Evolutionary conservation across 2,797 vertebrate genomes (phyloP).

Genomic region (Gobio occitaniae): DNA sequence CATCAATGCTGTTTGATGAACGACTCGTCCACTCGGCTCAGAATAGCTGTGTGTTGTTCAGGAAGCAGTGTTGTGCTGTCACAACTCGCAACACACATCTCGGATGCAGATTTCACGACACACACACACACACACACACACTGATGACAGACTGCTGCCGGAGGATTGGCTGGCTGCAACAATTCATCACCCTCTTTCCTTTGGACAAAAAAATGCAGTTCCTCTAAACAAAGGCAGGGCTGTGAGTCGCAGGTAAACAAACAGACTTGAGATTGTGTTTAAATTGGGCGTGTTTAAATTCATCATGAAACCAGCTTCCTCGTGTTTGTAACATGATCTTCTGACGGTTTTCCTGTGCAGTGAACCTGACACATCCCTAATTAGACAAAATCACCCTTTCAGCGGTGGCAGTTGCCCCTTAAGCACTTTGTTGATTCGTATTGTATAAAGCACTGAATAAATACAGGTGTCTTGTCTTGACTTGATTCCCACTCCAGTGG

Average conservation of each 20-base stretch:
- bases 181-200: conserved; percentile 43
- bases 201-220: conserved; percentile 33
- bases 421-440: not conserved
- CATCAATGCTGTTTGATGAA: conserved; percentile 51
- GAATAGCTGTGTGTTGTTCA: conserved; percentile 45
- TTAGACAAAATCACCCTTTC: conserved; percentile 34
- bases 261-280: conserved; percentile 10
- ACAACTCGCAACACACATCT: conserved; percentile 47
- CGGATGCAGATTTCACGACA: conserved; percentile 26
- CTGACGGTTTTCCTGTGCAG: conserved; percentile 64
- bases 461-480: not conserved
- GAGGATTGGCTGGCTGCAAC: conserved; percentile 39
- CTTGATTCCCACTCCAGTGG: not conserved
- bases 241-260: conserved; percentile 29
- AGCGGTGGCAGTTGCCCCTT: not conserved
- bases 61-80: conserved; percentile 47
- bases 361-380: conserved; percentile 59
- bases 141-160: conserved; percentile 45
- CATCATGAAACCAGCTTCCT: not conserved
- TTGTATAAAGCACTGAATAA: not conserved
- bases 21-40: conserved; percentile 43
- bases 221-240: conserved; percentile 27
- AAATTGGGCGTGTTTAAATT: conserved; percentile 10
- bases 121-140: conserved; percentile 34
- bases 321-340: conserved; percentile 33